phyloP scores from a whole-genome alignment of 2,888 invertebrate genomes.

The Eristalinus aeneus region DNA sequence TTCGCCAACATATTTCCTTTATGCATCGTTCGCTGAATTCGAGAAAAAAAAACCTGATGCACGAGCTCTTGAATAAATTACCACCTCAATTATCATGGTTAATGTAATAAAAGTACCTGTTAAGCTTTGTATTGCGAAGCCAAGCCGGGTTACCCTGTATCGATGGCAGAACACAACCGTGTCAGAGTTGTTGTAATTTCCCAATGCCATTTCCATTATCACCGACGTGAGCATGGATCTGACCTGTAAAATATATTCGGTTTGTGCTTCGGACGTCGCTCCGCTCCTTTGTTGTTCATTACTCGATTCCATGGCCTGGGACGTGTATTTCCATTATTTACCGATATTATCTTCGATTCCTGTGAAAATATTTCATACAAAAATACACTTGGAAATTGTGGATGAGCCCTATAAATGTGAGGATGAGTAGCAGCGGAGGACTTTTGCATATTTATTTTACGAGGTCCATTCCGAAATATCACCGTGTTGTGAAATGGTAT shows the following conservation, averaged over 20 bases:
- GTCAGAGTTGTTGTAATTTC: background rate
- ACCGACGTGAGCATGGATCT: background rate
- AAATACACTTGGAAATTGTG: background rate
- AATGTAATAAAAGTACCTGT: background rate
- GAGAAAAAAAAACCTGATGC: background rate
- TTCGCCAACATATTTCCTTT: background rate
- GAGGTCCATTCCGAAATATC: background rate
- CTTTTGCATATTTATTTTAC: background rate
- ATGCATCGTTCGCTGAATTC: background rate
- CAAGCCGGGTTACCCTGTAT: background rate
- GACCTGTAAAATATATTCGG: background rate
- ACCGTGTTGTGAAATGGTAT: background rate
- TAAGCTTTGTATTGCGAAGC: background rate
- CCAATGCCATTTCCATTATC: background rate
- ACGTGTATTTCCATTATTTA: slow-evolving; percentile 15
- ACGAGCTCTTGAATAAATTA: background rate
- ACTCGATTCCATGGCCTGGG: background rate
- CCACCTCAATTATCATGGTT: background rate
- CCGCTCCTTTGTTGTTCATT: slow-evolving; percentile 3
- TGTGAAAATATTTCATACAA: slow-evolving; percentile 23
- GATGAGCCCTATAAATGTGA: background rate
- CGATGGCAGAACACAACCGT: background rate
- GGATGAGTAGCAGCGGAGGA: background rate
- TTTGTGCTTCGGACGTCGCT: background rate
- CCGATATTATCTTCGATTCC: slow-evolving; percentile 24